phyloP scores from a whole-genome alignment of 2,797 vertebrate species.

The Fistularia tabacaria region DNA sequence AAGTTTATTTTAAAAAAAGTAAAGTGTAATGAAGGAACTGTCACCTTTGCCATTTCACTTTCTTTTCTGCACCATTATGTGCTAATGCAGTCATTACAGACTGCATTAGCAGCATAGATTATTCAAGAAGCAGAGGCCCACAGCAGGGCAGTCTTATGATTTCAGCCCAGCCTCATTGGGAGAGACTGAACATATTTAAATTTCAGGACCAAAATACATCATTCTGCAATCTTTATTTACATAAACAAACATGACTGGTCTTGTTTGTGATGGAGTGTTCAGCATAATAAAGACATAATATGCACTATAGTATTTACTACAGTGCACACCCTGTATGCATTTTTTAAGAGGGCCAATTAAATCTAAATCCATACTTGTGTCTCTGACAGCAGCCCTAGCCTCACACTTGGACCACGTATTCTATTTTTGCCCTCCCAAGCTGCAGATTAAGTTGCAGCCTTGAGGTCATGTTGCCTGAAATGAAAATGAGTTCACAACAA shows the following conservation, averaged over 20 bases:
- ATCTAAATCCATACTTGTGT: constrained; percentile 11
- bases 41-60: constrained; percentile 12
- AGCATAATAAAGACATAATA: too few relatives aligned
- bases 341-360: constrained; percentile 9
- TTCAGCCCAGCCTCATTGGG: constrained; percentile 19
- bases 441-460: constrained; percentile 25
- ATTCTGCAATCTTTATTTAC: not conserved
- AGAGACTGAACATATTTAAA: not conserved
- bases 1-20: too few relatives aligned
- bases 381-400: not conserved
- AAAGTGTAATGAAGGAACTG: constrained; percentile 8
- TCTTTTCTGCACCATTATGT: constrained; percentile 11
- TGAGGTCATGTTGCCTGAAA: constrained; percentile 36
- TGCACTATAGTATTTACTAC: too few relatives aligned
- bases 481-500: constrained; percentile 37
- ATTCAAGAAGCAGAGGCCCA: constrained; percentile 24
- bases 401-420: constrained; percentile 4
- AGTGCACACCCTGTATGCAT: not conserved
- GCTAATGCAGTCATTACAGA: constrained; percentile 30
- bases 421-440: constrained; percentile 30
- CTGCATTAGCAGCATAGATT: constrained; percentile 2
- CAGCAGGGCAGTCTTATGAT: constrained; percentile 24
- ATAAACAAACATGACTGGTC: not conserved
- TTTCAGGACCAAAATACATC: constrained; percentile 7
- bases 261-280: too few relatives aligned